phyloP scores from a whole-genome alignment of 2,113 vertebrate genomes.

The Kryptolebias marmoratus region DNA sequence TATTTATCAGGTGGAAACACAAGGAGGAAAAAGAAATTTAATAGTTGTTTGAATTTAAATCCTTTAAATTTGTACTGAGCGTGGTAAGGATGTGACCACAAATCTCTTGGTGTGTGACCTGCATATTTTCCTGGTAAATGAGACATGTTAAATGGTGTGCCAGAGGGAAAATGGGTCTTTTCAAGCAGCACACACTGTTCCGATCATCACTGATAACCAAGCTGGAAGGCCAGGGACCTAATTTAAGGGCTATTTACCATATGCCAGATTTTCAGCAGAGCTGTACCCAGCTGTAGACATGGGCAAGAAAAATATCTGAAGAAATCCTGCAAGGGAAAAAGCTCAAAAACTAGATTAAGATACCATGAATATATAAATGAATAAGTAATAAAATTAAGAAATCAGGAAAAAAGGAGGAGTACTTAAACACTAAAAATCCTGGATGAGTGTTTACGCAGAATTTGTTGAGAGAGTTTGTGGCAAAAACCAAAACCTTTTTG shows the following conservation, averaged over 20 bases:
- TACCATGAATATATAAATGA: too few species aligned
- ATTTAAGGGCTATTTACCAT: constrained; percentile 77
- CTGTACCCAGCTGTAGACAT: constrained; percentile 39
- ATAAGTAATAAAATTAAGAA: constrained; percentile 17
- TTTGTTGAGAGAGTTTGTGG: too few species aligned
- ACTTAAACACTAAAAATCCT: too few species aligned
- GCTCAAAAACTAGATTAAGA: neutral
- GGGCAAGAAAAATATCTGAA: constrained; percentile 8
- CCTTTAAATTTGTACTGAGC: constrained; percentile 67
- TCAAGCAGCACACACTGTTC: constrained; percentile 76
- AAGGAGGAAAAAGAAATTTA: constrained; percentile 48
- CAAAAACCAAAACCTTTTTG: too few species aligned
- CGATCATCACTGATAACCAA: constrained; percentile 77
- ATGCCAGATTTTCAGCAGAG: constrained; percentile 58
- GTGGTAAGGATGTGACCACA: constrained; percentile 69
- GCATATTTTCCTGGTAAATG: constrained; percentile 76
- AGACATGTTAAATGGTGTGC: constrained; percentile 76
- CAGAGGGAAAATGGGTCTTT: constrained; percentile 72
- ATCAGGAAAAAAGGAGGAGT: neutral
- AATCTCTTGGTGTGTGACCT: constrained; percentile 70
- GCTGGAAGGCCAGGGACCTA: constrained; percentile 71
- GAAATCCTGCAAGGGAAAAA: constrained; percentile 32
- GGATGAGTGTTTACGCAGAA: too few species aligned
- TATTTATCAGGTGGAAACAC: constrained; percentile 68
- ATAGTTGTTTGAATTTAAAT: constrained; percentile 72